Conservation (phyloP, 2,797 vertebrate species). For the Clarias platycephalus region DNA sequence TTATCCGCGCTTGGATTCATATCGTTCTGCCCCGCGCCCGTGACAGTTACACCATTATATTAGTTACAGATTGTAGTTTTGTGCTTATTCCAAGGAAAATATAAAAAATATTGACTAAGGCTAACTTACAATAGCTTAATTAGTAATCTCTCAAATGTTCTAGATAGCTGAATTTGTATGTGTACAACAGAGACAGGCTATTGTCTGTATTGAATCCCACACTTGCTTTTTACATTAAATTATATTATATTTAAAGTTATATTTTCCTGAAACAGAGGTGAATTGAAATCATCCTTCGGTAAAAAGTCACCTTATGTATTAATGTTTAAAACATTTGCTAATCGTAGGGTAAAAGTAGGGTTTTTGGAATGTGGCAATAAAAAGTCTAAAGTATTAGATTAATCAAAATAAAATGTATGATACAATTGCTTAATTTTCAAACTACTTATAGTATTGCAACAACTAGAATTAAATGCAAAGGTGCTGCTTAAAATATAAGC, state of each 20-base stretch:
- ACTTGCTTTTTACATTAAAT: neutral
- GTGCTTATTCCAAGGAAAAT: neutral
- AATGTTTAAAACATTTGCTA: neutral
- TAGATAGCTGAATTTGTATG: too few species aligned
- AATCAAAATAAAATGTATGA: neutral
- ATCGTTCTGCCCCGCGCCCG: too few species aligned
- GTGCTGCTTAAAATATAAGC: neutral
- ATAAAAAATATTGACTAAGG: neutral
- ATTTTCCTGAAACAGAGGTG: neutral
- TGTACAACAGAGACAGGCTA: neutral
- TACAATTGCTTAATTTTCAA: neutral
- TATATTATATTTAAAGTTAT: neutral
- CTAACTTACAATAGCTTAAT: neutral
- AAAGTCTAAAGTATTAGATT: neutral
- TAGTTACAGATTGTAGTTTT: neutral
- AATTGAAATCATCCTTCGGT: neutral
- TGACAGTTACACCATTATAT: neutral
- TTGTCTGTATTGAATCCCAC: neutral
- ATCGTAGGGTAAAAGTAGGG: neutral
- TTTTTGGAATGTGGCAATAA: neutral
- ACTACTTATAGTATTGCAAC: neutral
- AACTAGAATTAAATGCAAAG: neutral
- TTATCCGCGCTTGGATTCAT: too few species aligned
- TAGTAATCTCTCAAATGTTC: neutral
- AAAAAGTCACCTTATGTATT: neutral